Evolutionary conservation across 2,113 vertebrate species (phyloP).

Genomic region (Brachyistius frenatus): DNA sequence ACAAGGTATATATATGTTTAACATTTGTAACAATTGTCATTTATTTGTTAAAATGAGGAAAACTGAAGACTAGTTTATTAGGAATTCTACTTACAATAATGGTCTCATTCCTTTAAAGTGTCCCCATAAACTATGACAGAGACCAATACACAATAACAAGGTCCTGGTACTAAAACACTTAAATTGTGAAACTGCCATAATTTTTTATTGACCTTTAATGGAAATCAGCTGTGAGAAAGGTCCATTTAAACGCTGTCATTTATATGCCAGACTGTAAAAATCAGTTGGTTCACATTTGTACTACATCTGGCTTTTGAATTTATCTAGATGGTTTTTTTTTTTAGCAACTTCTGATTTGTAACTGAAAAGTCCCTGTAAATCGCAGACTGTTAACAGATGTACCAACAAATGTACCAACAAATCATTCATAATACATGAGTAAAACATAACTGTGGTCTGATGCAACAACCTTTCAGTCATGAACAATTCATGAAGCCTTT

Average conservation of each 20-base stretch:
- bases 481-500: constrained; percentile 45
- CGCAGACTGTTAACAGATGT: constrained; percentile 36
- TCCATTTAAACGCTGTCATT: background rate
- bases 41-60: too few species aligned
- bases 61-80: too few species aligned
- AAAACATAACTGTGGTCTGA: constrained; percentile 29
- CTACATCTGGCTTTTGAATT: background rate
- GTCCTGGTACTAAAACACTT: background rate
- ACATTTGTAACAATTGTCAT: too few species aligned
- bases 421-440: constrained; percentile 42
- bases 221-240: background rate
- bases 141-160: too few species aligned
- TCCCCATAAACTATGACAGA: too few species aligned
- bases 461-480: constrained; percentile 44
- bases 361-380: background rate
- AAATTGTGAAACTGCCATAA: background rate
- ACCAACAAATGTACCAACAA: constrained; percentile 24
- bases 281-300: background rate
- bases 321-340: background rate
- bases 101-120: too few species aligned
- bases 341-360: background rate
- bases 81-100: too few species aligned
- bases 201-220: background rate
- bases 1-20: too few species aligned
- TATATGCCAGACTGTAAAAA: background rate